These are phyloP conservation scores for Drosophila ananassae DNA, from an alignment of 1,140 invertebrate species.

Conservation along the genomic window DNA sequence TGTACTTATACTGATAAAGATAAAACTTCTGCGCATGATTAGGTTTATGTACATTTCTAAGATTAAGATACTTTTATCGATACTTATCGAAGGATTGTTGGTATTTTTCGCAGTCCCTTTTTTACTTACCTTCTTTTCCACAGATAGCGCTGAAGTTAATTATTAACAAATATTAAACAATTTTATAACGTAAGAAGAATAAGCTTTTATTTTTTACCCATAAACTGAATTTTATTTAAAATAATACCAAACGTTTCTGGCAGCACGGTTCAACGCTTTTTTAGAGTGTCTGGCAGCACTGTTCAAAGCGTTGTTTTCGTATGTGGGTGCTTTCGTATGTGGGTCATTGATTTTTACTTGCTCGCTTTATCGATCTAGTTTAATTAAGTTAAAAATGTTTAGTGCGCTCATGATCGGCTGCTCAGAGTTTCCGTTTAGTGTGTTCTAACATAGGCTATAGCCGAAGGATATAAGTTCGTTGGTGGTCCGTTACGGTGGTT, in stretches of 20 bases:
- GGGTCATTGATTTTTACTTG: conserved; percentile 41
- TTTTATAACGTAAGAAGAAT: too few relatives aligned
- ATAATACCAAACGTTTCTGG: too few relatives aligned
- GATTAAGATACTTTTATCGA: conserved; percentile 15
- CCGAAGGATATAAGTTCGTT: conserved; percentile 13
- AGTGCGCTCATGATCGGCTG: conserved; percentile 47
- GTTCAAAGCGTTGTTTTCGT: too few relatives aligned
- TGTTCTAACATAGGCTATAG: conserved; percentile 53
- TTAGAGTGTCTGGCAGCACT: too few relatives aligned
- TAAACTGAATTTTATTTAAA: too few relatives aligned
- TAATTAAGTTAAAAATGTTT: conserved; percentile 60
- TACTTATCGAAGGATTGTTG: conserved; percentile 12
- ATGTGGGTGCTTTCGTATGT: background rate
- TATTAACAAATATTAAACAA: too few relatives aligned
- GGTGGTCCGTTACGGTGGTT: conserved; percentile 42
- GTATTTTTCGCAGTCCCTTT: background rate
- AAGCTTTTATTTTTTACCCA: too few relatives aligned
- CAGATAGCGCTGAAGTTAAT: too few relatives aligned
- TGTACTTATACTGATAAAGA: conserved; percentile 60
- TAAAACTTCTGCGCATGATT: conserved; percentile 53
- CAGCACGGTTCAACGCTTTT: too few relatives aligned
- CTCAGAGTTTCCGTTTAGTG: conserved; percentile 69
- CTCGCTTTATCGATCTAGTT: conserved; percentile 36
- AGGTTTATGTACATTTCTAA: conserved; percentile 19
- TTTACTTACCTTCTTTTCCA: too few relatives aligned